Base-by-base conservation (phyloP, 2,113 vertebrate genomes). In the Orthonyx spaldingii region DNA sequence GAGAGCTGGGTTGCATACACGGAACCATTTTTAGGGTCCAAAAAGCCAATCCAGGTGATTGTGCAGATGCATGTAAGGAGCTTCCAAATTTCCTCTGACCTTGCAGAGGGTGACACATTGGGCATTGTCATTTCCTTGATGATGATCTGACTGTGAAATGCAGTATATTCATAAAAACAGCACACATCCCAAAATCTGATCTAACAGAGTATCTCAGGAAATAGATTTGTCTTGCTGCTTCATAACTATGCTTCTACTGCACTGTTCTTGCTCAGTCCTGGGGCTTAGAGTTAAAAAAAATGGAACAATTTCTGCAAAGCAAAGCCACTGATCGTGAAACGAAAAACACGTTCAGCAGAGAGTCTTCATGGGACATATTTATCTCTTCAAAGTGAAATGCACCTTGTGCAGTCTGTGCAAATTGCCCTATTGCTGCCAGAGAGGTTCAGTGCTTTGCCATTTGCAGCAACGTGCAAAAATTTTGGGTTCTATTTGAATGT, bases 391-490 rank as follows among this genome's bases (percentile, higher is more conserved):
- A 74, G 66, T n/a, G 22, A 81, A 50, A 55, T 55, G n/a, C 56
- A 82, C 39, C 81, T 70, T 52, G 30, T 50, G 55, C 81, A 70
- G 28, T 21, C 64, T 44, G 33, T 9, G 10, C 50, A 82, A 39
- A 59, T 46, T 46, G 30, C 60, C 28, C 76, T 18, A 0, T 46
- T 77, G 26, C 30, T 89, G 69, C 50, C 37, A 55, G 11, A 55
- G 16, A 15, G 18, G 26, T 65, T 42, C 44, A 56, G 2, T 37
- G 63, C 50, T 77, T 88, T 80, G 63, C 23, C 17, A 9, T 74
- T 74, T 82, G 39, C 35, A 78, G 59, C 32, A 70, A n/a, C 0
- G 0, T 41, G 27, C 22, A 49, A 9, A 60, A 47, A 28, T 16
- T 35, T 60, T 8, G 52, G 26, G 10, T 66, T 72, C 1, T 52